Percentiles rank a stretch among this genome's conserved stretches.
Conservation (phyloP, 1,140 invertebrate genomes). For the honey bee (Apis mellifera) region DNA sequence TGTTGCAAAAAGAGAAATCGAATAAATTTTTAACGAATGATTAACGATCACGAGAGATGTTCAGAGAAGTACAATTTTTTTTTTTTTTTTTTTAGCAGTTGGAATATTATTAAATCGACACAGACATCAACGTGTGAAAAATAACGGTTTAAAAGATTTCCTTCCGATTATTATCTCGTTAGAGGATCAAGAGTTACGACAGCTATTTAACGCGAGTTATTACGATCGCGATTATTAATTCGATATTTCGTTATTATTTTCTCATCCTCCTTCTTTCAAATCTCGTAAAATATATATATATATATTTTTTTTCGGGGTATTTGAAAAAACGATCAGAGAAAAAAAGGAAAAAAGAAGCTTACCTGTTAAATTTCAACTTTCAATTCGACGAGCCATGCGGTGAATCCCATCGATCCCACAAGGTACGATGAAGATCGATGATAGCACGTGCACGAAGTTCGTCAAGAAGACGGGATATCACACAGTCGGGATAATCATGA, state of each 20-base stretch:
- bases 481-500: background rate
- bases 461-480: background rate
- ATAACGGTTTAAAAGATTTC: background rate
- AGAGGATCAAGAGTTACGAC: background rate
- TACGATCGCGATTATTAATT: background rate
- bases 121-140: too few species aligned
- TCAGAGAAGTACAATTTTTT: slow-evolving; percentile 10
- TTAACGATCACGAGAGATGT: slow-evolving; percentile 21
- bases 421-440: slow-evolving; percentile 27
- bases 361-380: slow-evolving; percentile 60
- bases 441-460: slow-evolving; percentile 46
- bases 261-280: too few species aligned
- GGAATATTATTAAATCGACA: background rate
- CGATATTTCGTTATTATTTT: background rate
- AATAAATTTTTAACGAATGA: background rate
- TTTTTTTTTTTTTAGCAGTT: background rate
- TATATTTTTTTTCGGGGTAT: too few species aligned
- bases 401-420: slow-evolving; percentile 35
- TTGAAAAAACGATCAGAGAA: background rate
- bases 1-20: fast-evolving
- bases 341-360: background rate
- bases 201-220: background rate
- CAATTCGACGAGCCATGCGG: slow-evolving; percentile 49
- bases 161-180: background rate
- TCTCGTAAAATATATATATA: too few species aligned